Evolutionary conservation across 1,140 invertebrate genomes (phyloP), one percentile per base, ranked within the genome.

Genomic region (Papilio machaon): DNA sequence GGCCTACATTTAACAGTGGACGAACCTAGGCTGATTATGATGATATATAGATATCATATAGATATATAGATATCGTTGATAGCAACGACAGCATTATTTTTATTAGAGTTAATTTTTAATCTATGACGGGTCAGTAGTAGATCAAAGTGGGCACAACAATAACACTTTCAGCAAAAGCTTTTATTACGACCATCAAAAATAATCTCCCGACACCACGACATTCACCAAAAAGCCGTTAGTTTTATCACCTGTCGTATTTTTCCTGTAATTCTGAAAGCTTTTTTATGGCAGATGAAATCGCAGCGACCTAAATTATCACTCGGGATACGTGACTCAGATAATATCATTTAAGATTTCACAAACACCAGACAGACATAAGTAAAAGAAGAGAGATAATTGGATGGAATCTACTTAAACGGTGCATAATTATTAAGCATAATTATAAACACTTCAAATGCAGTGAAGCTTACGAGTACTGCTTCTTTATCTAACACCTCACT

Each of bases 181-280:
- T 70, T 70, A 70, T 70, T 70, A 70, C 30, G 30, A 35, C 4
- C 64, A 70, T 70, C 64, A 70, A 70, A 70, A 70, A 70, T 70
- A 70, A 38, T 70, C 64, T 70, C 64, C 64, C 30, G 64, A 70
- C 64, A 70, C 64, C 64, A 30, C 19, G 60, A 23, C 60, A 70
- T 70, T 70, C 64, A 70, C 64, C 64, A 70, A 70, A 70, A 70
- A 70, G 64, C 64, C 64, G 64, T 70, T 70, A 70, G 64, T 70
- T 70, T 70, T 70, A 70, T 70, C 64, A 70, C 64, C 64, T 70
- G 64, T 70, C 64, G 30, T 70, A 70, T 70, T 70, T 70, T 70
- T 70, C 64, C 64, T 70, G 64, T 70, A 70, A 70, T 70, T 70
- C 64, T 70, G 64, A 70, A 70, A 70, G 64, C 64, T 70, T 70